Base-by-base conservation (phyloP, 2,888 invertebrate genomes). In the Alloscopus bannaensis region DNA sequence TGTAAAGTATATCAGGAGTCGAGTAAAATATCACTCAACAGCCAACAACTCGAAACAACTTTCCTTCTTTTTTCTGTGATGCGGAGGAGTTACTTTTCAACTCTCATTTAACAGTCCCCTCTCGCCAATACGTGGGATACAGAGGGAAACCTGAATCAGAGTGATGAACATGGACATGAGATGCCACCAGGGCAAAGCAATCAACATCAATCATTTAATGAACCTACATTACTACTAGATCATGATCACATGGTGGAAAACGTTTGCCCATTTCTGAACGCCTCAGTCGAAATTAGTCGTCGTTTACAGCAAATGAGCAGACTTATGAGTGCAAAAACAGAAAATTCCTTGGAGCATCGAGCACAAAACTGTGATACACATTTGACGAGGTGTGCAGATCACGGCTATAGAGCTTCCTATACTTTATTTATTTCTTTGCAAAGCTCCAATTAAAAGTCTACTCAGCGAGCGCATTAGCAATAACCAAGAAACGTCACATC, bases 151-250 rank as follows among this genome's bases (percentile, higher is more conserved):
- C 64, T 55, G 72, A 72, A 72, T 72, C 64, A 40, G 60, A 72
- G 64, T 72, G 64, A 72, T 64, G 62, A 64, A 55, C 62, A 72
- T 64, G 72, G 72, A 72, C 72, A 72, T 72, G 72, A 72, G 64
- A 64, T 68, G 76, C 76, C 76, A 76, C 76, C 76, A 76, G 76
- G 69, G 68, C 68, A 76, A 69, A 76, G 69, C 76, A 76, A 76
- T 76, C 76, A 76, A 52, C 76, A 76, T 76, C 76, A 76, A 76
- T 76, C 76, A 76, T 76, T 76, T 60, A 76, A 76, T 76, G 75
- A 76, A 76, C 47, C 57, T 57, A 66, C 62, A 62, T 57, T 57
- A 45, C 45, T 57, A 26, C n/a, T n/a, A n/a, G n/a, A n/a, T n/a
- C n/a, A n/a, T n/a, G n/a, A n/a, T n/a, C n/a, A n/a, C n/a, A n/a